Conservation (phyloP, 2,888 invertebrate species). For the Lepidocyrtinus sp. region DNA sequence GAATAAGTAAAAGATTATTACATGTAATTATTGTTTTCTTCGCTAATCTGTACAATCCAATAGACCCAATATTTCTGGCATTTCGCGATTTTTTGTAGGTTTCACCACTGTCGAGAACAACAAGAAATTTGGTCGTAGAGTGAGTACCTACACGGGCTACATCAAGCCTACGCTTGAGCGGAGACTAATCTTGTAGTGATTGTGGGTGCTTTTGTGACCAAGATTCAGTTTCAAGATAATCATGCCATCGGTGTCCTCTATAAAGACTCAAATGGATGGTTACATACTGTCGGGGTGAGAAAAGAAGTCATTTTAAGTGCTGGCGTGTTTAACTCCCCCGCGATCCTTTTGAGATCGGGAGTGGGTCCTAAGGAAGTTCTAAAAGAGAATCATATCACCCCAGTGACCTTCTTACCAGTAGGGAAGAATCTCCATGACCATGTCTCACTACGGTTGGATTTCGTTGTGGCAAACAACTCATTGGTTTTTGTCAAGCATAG, state of each 20-base stretch:
- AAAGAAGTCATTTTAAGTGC: not conserved
- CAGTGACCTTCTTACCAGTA: slow-evolving; percentile 40
- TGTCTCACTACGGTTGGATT: not conserved
- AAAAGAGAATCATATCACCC: not conserved
- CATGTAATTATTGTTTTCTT: not conserved
- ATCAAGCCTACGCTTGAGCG: slow-evolving; percentile 18
- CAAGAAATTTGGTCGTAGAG: slow-evolving; percentile 28
- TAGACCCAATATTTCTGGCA: not conserved
- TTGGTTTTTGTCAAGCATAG: not conserved
- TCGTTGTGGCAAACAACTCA: slow-evolving; percentile 26
- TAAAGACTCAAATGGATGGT: not conserved
- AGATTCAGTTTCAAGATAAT: not conserved
- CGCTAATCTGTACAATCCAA: not conserved
- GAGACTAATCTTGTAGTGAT: slow-evolving; percentile 33
- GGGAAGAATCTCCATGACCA: slow-evolving; percentile 43
- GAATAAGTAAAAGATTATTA: not conserved
- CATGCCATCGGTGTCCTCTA: slow-evolving; percentile 19
- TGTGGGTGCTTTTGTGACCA: slow-evolving; percentile 14
- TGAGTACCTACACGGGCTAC: slow-evolving; percentile 36
- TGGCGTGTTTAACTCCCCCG: not conserved
- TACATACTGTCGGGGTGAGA: not conserved
- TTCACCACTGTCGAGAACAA: slow-evolving; percentile 18
- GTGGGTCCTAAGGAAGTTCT: slow-evolving; percentile 14
- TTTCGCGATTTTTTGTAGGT: not conserved
- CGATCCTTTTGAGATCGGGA: slow-evolving; percentile 5